Conservation (phyloP, 2,888 invertebrate genomes). For the Acleris holmiana region DNA sequence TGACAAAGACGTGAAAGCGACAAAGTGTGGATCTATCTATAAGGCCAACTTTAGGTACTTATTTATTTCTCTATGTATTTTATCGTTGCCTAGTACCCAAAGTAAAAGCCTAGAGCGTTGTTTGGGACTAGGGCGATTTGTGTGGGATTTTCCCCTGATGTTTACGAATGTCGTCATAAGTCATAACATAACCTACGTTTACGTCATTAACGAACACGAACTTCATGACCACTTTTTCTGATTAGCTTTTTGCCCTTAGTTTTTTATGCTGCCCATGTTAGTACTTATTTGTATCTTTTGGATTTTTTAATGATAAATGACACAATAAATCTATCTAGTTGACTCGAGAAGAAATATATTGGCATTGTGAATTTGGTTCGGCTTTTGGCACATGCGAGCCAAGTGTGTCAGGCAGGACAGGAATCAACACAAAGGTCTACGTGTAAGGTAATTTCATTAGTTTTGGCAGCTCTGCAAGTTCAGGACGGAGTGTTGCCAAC, state of each 20-base stretch:
- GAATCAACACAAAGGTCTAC: slow-evolving; percentile 3
- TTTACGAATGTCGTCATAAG: neutral
- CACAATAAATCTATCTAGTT: slow-evolving; percentile 9
- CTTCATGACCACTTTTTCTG: too few relatives aligned
- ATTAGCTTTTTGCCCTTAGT: too few relatives aligned
- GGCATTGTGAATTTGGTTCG: slow-evolving; percentile 14
- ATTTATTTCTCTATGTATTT: too few relatives aligned
- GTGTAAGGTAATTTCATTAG: slow-evolving; percentile 27
- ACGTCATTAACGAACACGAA: too few relatives aligned
- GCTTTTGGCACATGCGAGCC: slow-evolving; percentile 21
- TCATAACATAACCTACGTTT: neutral
- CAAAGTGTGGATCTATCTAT: too few relatives aligned
- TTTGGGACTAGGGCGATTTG: too few relatives aligned
- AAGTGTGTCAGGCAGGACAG: slow-evolving; percentile 23
- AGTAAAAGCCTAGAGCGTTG: too few relatives aligned
- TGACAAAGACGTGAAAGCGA: too few relatives aligned
- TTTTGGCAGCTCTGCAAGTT: slow-evolving; percentile 32
- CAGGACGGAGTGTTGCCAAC: neutral
- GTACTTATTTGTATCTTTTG: neutral
- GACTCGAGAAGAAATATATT: slow-evolving; percentile 9
- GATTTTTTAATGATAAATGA: neutral
- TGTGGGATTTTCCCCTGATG: neutral
- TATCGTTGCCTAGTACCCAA: too few relatives aligned
- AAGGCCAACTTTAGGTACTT: too few relatives aligned
- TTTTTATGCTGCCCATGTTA: too few relatives aligned